Conservation (phyloP, 2,888 invertebrate genomes). For the Peribatodes rhomboidaria region DNA sequence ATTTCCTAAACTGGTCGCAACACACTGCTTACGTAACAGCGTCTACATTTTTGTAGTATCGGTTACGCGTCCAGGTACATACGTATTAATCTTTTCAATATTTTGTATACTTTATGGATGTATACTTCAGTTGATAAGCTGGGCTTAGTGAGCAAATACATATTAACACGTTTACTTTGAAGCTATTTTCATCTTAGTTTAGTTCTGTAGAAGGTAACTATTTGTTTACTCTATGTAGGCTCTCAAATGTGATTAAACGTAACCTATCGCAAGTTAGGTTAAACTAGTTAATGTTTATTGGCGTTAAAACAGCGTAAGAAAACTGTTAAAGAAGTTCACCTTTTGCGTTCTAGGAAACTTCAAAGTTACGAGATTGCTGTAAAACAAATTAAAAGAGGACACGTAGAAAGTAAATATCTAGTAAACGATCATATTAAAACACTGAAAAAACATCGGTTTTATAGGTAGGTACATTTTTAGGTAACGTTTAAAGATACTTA, state of each 20-base stretch:
- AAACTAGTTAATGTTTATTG: constrained; percentile 26
- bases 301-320: constrained; percentile 22
- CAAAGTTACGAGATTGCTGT: constrained; percentile 32
- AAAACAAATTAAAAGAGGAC: constrained; percentile 6
- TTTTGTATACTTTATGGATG: no score
- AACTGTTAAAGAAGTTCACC: constrained; percentile 22
- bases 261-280: constrained; percentile 7
- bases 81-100: no score
- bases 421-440: not conserved
- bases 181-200: not conserved
- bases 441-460: not conserved
- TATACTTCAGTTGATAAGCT: no score
- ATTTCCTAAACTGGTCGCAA: no score
- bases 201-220: not conserved
- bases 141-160: no score
- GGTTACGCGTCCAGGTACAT: no score
- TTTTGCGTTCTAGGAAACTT: constrained; percentile 16
- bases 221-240: not conserved
- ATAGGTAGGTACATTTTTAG: not conserved
- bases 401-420: constrained; percentile 15
- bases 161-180: no score
- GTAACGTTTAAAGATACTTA: not conserved
- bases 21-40: no score
- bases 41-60: no score
- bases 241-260: constrained; percentile 10